These are phyloP conservation scores for Oreohelix idahoensis DNA, from an alignment of 1,140 invertebrate genomes.

Conservation along the genomic window DNA sequence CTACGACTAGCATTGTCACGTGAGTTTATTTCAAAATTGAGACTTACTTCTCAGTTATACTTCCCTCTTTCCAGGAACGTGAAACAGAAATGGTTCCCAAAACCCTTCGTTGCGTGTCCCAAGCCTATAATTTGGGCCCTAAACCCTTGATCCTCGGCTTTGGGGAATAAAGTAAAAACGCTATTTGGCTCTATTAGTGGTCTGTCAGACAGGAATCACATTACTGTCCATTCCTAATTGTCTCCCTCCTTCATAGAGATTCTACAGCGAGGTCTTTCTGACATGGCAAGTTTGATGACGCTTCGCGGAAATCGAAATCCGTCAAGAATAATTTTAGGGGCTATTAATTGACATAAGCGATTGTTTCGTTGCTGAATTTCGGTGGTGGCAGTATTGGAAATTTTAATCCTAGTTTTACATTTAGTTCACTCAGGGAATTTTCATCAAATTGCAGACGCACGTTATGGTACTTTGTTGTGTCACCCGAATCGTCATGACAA, in stretches of 20 bases:
- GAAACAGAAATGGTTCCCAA: neutral
- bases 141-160: neutral
- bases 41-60: no score
- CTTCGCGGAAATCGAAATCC: neutral
- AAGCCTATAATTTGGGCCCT: neutral
- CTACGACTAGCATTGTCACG: no score
- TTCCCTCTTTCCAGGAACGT: no score
- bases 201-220: constrained; percentile 8
- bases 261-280: neutral
- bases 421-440: no score
- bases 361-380: no score
- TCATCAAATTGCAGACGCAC: no score
- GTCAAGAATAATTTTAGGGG: neutral
- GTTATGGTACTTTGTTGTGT: no score
- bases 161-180: neutral
- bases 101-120: neutral
- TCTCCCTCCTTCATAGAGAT: neutral
- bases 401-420: no score
- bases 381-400: no score
- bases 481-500: no score
- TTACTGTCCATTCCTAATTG: constrained; percentile 8
- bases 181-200: constrained; percentile 2
- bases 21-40: no score
- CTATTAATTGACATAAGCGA: no score
- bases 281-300: neutral